phyloP scores from a whole-genome alignment of 2,113 vertebrate species.

The Leucosticte australis region DNA sequence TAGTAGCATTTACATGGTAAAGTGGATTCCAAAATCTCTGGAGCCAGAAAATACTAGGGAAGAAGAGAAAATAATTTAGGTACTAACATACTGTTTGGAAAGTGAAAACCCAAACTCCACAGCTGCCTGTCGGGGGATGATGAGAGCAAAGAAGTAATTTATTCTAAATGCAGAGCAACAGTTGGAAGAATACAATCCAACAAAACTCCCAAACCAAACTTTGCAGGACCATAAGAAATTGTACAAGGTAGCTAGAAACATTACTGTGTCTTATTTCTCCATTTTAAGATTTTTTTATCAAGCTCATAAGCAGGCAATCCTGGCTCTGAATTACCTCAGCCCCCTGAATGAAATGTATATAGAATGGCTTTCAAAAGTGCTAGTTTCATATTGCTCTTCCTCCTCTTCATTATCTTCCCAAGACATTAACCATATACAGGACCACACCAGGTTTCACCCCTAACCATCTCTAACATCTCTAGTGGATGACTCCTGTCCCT shows the following conservation, averaged over 20 bases:
- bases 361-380: neutral
- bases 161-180: neutral
- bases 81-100: neutral
- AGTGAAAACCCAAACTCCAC: neutral
- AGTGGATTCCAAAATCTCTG: neutral
- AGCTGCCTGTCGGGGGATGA: neutral
- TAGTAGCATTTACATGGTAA: neutral
- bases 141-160: neutral
- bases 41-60: neutral
- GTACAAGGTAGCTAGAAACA: neutral
- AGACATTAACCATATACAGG: neutral
- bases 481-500: neutral
- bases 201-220: neutral
- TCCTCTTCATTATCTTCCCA: neutral
- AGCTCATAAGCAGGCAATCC: neutral
- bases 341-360: neutral
- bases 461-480: neutral
- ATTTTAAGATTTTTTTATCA: neutral
- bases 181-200: neutral
- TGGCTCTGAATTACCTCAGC: neutral
- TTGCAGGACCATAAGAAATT: neutral
- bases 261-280: neutral
- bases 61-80: neutral
- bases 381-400: neutral
- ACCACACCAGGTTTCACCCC: neutral